Percentiles rank a stretch among this genome's conserved stretches.
Conservation (phyloP, 2,888 invertebrate genomes). For the Acronicta leporina region DNA sequence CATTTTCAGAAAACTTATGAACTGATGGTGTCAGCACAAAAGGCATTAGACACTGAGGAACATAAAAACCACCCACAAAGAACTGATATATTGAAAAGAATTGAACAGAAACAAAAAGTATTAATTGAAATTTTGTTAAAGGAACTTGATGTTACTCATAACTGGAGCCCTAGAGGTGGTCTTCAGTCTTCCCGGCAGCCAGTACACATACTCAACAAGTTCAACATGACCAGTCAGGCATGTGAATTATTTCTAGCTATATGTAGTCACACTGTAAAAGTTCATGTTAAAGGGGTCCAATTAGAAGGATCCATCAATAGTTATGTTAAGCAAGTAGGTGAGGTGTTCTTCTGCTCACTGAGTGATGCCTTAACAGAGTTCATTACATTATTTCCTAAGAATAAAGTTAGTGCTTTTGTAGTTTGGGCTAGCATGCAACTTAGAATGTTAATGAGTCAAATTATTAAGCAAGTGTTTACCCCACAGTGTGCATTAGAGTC, state of each 20-base stretch:
- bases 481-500: slow-evolving; percentile 95
- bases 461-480: slow-evolving; percentile 96
- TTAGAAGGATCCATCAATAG: slow-evolving; percentile 93
- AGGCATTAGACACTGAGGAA: slow-evolving; percentile 77
- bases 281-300: slow-evolving; percentile 94
- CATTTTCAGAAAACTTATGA: slow-evolving; percentile 98
- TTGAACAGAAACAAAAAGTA: slow-evolving; percentile 92
- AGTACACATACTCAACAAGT: slow-evolving; percentile 94
- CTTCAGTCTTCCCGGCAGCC: slow-evolving; percentile 95
- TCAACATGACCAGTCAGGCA: slow-evolving; percentile 91
- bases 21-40: slow-evolving; percentile 91
- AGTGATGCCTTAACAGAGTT: slow-evolving; percentile 91
- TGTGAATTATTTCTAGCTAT: slow-evolving; percentile 95
- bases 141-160: slow-evolving; percentile 96
- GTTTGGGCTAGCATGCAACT: slow-evolving; percentile 97
- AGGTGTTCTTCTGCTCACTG: slow-evolving; percentile 95
- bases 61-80: slow-evolving; percentile 79
- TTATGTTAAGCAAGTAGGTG: slow-evolving; percentile 94
- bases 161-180: slow-evolving; percentile 97
- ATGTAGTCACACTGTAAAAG: slow-evolving; percentile 94
- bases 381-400: slow-evolving; percentile 93
- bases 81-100: slow-evolving; percentile 84
- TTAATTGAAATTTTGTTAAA: slow-evolving; percentile 96
- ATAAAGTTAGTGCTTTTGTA: slow-evolving; percentile 91
- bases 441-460: slow-evolving; percentile 93